Evolutionary conservation across 2,888 invertebrate genomes (phyloP).

Genomic region (Penaeus monodon): DNA sequence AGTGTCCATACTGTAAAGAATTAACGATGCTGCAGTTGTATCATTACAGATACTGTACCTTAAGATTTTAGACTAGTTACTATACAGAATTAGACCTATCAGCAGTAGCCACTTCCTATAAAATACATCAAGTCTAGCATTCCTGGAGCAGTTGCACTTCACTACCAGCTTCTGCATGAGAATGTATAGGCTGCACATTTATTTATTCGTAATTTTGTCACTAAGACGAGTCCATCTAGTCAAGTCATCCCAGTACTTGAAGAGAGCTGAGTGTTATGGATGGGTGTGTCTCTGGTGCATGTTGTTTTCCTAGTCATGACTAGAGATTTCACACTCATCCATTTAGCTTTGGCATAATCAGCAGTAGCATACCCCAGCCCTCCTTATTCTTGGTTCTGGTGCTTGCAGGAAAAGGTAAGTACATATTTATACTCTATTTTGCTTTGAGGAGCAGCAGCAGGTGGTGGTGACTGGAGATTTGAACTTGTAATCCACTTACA

Average conservation of each 20-base stretch:
- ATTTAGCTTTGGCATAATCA: slow-evolving; percentile 17
- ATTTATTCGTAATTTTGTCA: too few relatives aligned
- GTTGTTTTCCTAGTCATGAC: slow-evolving; percentile 60
- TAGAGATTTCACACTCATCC: slow-evolving; percentile 66
- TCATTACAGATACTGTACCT: too few relatives aligned
- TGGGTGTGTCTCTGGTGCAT: slow-evolving; percentile 65
- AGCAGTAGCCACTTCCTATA: too few relatives aligned
- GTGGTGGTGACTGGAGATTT: not conserved
- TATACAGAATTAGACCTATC: too few relatives aligned
- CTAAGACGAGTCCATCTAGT: not conserved
- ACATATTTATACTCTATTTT: not conserved
- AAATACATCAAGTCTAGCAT: too few relatives aligned
- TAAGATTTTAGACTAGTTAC: too few relatives aligned
- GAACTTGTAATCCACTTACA: not conserved
- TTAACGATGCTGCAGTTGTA: too few relatives aligned
- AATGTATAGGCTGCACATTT: not conserved
- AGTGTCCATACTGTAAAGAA: too few relatives aligned
- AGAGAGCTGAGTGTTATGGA: slow-evolving; percentile 5
- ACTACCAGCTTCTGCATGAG: not conserved
- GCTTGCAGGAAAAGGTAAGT: not conserved
- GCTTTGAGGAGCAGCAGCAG: not conserved
- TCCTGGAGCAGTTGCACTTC: not conserved
- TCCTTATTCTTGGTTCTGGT: too few relatives aligned
- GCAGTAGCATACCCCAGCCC: too few relatives aligned
- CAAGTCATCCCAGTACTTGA: not conserved